A percentile compares a stretch with the other conserved stretches of the same genome.
Conservation (phyloP, 2,113 vertebrate genomes). For the Rhynchopsitta pachyrhyncha region DNA sequence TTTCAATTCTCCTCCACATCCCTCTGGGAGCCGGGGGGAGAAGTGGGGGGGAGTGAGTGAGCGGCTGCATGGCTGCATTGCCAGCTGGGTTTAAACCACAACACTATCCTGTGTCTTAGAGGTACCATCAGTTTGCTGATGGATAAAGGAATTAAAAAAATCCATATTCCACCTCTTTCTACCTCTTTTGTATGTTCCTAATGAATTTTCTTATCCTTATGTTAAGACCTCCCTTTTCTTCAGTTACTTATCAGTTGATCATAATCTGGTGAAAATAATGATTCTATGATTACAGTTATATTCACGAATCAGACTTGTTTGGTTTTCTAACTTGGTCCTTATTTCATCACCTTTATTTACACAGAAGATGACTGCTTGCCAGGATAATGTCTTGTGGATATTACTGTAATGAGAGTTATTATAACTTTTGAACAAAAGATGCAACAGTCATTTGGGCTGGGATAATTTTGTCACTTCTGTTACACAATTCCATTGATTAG, state of each 20-base stretch:
- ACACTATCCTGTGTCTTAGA: neutral
- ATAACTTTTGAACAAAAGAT: slow-evolving; percentile 27
- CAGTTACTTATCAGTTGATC: slow-evolving; percentile 24
- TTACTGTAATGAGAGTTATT: slow-evolving; percentile 17
- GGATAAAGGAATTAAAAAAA: neutral
- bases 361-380: neutral
- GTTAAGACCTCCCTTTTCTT: neutral
- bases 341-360: slow-evolving; percentile 38
- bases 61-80: no score
- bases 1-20: no score
- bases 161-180: neutral
- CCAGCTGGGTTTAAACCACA: no score
- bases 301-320: slow-evolving; percentile 33
- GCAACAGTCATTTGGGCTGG: neutral
- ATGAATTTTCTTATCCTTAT: slow-evolving; percentile 19
- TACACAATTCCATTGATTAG: neutral
- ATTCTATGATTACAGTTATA: neutral
- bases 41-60: no score
- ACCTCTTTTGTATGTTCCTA: neutral
- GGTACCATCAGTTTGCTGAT: neutral
- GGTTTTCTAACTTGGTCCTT: neutral
- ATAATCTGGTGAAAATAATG: neutral
- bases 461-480: neutral
- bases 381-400: neutral
- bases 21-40: no score